Evolutionary conservation across 2,888 invertebrate species (phyloP), one percentile per base, ranked within the genome.

Genomic region (Nudaria mundana): DNA sequence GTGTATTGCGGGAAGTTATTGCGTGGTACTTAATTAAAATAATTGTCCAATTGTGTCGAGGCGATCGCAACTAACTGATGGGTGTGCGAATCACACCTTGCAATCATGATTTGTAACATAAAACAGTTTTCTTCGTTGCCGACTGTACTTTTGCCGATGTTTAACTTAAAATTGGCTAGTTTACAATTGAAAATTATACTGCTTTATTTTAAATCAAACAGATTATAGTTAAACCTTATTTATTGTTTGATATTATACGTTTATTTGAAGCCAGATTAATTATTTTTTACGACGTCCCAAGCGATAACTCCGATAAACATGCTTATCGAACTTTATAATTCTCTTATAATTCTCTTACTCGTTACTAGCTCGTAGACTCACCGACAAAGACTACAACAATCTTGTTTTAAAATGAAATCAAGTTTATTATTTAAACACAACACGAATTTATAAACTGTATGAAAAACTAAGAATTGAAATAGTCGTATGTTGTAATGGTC

Each of bases 401-500:
- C 51, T 65, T 66, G 67, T 71, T 76, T 70, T 66, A 66, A 64
- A 63, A 64, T 62, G 53, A 70, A 70, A 66, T 65, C 63, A 61
- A 66, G 60, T 52, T 61, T 71, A 71, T 71, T 75, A 69, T 72
- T 69, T 61, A 65, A 70, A 76, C 64, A 59, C 41, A 49, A 54
- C 44, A 62, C 57, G 52, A 64, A 74, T 77, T 76, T 77, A 74
- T 72, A 79, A 78, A 77, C 68, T 63, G 59, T 56, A 60, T 59
- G 67, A 79, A 79, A 78, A 78, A 79, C 65, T 68, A 46, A 46
- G 64, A 65, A 74, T 76, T 52, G 66, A 70, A 78, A 76, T 65
- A 69, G 66, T 66, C 58, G 55, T 65, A 70, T 82, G 79, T 71
- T 76, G 83, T 78, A 83, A 82, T 78, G 60, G 60, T 76, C 79